Conservation (phyloP, 53 echinoderm and acorn worm species). For the Henricia sp. region DNA sequence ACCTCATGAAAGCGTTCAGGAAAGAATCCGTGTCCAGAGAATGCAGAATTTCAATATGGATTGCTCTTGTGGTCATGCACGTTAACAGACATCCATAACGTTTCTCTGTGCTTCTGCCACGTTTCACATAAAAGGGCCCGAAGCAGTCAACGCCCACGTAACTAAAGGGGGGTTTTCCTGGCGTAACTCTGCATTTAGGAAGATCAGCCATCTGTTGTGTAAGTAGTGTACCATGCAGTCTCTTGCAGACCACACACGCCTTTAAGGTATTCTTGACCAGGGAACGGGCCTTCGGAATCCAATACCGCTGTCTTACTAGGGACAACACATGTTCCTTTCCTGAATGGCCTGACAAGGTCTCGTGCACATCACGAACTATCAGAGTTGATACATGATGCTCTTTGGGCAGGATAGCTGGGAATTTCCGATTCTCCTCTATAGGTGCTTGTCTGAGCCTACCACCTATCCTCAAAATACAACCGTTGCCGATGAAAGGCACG, state of each 20-base stretch:
- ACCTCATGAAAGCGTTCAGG: conserved; percentile 67
- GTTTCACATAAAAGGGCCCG: conserved; percentile 65
- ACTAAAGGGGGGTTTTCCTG: conserved; percentile 66
- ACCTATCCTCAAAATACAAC: conserved; percentile 32
- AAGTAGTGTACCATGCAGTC: conserved; percentile 7
- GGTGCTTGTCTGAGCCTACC: conserved; percentile 17
- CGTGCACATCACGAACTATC: conserved; percentile 6
- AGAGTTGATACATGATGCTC: conserved; percentile 3
- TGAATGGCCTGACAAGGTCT: conserved; percentile 28
- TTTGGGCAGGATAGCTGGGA: conserved; percentile 41
- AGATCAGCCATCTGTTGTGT: conserved; percentile 63
- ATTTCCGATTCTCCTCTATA: background rate
- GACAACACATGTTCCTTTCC: conserved; percentile 56
- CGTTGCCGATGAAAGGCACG: conserved; percentile 4
- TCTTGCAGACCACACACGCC: conserved; percentile 52
- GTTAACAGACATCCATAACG: conserved; percentile 72
- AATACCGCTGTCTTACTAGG: conserved; percentile 36
- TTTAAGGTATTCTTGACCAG: conserved; percentile 24
- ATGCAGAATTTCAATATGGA: too few relatives aligned
- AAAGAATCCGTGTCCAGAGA: too few relatives aligned
- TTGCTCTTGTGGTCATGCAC: conserved; percentile 60
- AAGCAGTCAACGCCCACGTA: conserved; percentile 68
- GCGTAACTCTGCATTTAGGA: conserved; percentile 63
- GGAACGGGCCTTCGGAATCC: conserved; percentile 32
- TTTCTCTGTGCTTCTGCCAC: conserved; percentile 47